phyloP scores from a whole-genome alignment of 92 coral and sea anemone genomes.

The Phenganax stokvisi region DNA sequence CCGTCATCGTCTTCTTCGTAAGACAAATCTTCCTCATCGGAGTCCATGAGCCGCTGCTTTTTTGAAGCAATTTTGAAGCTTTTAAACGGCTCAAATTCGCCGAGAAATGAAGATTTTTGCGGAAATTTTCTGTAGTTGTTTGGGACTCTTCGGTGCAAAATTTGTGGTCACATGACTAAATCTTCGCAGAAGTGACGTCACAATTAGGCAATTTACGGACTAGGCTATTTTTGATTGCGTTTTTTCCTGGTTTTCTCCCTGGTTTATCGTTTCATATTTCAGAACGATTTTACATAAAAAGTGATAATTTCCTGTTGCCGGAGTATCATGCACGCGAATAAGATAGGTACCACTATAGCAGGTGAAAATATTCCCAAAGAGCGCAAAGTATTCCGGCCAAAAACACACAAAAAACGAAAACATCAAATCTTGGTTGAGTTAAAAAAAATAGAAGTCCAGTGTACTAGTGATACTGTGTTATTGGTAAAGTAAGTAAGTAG shows the following conservation, averaged over 20 bases:
- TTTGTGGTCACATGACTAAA: constrained; percentile 30
- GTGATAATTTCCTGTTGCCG: too few relatives aligned
- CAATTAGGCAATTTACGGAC: constrained; percentile 10
- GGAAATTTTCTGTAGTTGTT: neutral
- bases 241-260: neutral
- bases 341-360: too few relatives aligned
- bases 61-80: constrained; percentile 43
- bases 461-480: too few relatives aligned
- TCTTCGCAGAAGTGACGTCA: constrained; percentile 32
- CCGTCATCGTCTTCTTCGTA: constrained; percentile 55
- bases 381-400: too few relatives aligned
- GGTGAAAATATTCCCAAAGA: too few relatives aligned
- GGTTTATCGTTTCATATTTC: too few relatives aligned
- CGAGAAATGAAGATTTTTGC: neutral
- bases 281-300: too few relatives aligned
- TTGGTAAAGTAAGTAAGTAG: too few relatives aligned
- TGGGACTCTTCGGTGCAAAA: neutral
- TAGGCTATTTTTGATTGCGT: neutral
- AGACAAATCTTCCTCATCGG: constrained; percentile 90
- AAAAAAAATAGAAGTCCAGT: too few relatives aligned
- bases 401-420: too few relatives aligned
- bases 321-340: too few relatives aligned
- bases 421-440: too few relatives aligned
- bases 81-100: constrained; percentile 18
- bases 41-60: constrained; percentile 66